Conservation (phyloP, 35 echinoderm and acorn worm species). For the Chiridota heheva region DNA sequence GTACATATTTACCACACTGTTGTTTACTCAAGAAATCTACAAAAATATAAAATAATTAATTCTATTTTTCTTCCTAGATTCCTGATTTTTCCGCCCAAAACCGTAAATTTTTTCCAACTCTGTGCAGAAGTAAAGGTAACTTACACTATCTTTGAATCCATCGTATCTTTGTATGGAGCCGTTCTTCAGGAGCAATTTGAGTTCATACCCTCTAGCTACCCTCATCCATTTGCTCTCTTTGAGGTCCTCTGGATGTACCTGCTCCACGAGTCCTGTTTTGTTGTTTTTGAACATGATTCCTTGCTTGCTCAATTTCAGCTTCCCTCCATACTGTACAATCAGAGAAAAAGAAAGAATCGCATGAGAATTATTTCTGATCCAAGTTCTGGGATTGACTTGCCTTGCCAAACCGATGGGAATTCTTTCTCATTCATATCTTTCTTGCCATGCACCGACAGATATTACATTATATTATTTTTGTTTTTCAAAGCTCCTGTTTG, state of each 20-base stretch:
- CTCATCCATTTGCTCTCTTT: constrained; percentile 78
- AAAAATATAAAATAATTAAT: no score
- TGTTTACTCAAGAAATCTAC: no score
- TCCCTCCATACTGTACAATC: constrained; percentile 74
- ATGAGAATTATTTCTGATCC: not conserved
- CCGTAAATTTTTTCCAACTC: no score
- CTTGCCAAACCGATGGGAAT: not conserved
- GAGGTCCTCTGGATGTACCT: constrained; percentile 77
- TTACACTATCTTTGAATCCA: constrained; percentile 94
- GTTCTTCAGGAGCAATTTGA: constrained; percentile 89
- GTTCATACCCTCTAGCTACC: constrained; percentile 84
- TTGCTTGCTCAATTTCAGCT: constrained; percentile 82
- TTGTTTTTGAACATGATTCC: constrained; percentile 90
- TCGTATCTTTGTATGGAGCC: constrained; percentile 88
- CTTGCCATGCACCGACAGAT: not conserved
- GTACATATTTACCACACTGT: no score
- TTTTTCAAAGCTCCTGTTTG: not conserved
- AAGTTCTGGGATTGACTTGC: not conserved
- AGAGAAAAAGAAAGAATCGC: not conserved
- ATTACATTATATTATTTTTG: no score
- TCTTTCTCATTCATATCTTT: not conserved
- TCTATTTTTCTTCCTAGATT: no score
- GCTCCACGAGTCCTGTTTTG: constrained; percentile 96
- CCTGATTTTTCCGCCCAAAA: no score
- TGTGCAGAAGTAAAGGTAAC: no score